These are phyloP conservation scores for Triplophysa tibetana DNA, from an alignment of 2,113 vertebrate genomes.

Conservation along the genomic window DNA sequence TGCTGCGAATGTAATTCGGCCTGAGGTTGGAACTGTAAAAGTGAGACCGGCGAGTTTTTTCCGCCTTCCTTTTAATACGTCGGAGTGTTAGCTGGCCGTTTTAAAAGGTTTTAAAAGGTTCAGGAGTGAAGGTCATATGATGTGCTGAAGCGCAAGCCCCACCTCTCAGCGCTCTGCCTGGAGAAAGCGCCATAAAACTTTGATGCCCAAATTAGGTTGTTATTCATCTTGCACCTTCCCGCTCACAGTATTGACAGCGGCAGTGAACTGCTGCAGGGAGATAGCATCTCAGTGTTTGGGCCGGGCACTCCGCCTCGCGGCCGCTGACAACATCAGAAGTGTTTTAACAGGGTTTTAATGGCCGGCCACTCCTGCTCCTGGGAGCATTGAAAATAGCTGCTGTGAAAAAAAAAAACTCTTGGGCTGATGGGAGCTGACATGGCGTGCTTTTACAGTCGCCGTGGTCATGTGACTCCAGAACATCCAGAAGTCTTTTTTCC, in stretches of 20 bases:
- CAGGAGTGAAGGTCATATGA: slow-evolving; percentile 73
- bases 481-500: slow-evolving; percentile 40
- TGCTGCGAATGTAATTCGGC: slow-evolving; percentile 75
- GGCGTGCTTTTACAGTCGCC: slow-evolving; percentile 42
- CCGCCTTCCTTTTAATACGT: slow-evolving; percentile 51
- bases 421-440: slow-evolving; percentile 49
- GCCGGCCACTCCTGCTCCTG: slow-evolving; percentile 85
- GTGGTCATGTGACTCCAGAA: slow-evolving; percentile 39
- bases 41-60: slow-evolving; percentile 62
- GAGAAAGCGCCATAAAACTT: slow-evolving; percentile 90
- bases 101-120: slow-evolving; percentile 74
- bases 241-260: slow-evolving; percentile 97
- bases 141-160: slow-evolving; percentile 57
- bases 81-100: slow-evolving; percentile 59
- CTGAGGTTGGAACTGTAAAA: slow-evolving; percentile 70
- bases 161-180: slow-evolving; percentile 70
- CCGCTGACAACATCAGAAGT: slow-evolving; percentile 97
- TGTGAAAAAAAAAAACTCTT: slow-evolving; percentile 55
- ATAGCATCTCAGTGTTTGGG: slow-evolving; percentile 78
- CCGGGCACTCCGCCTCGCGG: slow-evolving; percentile 78
- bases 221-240: slow-evolving; percentile 93
- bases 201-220: slow-evolving; percentile 97
- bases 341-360: slow-evolving; percentile 99
- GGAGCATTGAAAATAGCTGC: slow-evolving; percentile 88
- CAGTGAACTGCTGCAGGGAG: slow-evolving; percentile 81